A percentile compares a stretch with the other conserved stretches of the same genome.
phyloP scores from a whole-genome alignment of 2,888 invertebrate genomes.

The Apamea sordens region DNA sequence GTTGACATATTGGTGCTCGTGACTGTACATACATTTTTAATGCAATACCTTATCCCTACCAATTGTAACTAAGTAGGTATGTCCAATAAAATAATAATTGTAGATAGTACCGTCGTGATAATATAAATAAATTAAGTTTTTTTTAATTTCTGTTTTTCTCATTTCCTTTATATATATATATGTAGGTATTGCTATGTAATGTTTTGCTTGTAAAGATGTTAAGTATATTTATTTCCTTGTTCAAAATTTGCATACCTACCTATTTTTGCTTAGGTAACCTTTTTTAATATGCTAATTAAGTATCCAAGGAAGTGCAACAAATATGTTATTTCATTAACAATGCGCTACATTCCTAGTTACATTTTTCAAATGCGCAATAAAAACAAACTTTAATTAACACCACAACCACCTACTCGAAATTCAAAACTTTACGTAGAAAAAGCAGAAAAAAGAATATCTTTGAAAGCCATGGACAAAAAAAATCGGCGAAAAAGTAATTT shows the following conservation, averaged over 20 bases:
- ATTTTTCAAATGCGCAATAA: background rate
- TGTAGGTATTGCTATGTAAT: too few relatives aligned
- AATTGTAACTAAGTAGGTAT: conserved; percentile 26
- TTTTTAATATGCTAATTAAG: background rate
- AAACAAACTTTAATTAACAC: background rate
- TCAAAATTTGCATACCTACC: background rate
- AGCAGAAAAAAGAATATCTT: background rate
- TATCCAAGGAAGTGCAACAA: too few relatives aligned
- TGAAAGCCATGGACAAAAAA: background rate
- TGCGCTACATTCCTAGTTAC: too few relatives aligned
- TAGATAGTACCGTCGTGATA: conserved; percentile 57
- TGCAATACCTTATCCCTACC: conserved; percentile 5
- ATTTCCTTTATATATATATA: background rate
- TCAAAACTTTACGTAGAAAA: background rate
- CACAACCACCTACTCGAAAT: background rate
- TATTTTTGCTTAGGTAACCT: background rate
- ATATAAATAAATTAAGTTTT: conserved; percentile 40
- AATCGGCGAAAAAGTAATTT: conserved; percentile 28
- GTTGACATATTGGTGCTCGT: too few relatives aligned
- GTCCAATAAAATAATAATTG: conserved; percentile 32
- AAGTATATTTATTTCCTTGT: background rate
- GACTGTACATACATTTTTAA: background rate
- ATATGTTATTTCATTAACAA: background rate
- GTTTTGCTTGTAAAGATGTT: background rate
- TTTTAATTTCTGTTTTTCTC: background rate